Evolutionary conservation across 2,888 invertebrate species (phyloP).

Genomic region (Leptinotarsa juncta): DNA sequence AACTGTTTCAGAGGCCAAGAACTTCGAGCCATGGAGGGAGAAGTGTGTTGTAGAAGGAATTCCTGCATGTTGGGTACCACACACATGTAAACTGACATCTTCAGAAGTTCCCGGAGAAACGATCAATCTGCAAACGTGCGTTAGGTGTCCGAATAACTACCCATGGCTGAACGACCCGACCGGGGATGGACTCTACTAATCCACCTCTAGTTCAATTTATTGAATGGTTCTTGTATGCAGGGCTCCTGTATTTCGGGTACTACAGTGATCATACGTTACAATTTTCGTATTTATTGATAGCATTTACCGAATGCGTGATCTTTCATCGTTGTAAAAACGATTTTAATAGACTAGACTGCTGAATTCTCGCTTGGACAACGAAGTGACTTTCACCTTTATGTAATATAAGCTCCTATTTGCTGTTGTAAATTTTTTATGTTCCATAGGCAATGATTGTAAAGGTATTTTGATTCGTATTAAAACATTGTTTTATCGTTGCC

Average conservation of each 20-base stretch:
- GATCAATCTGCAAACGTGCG: constrained; percentile 91
- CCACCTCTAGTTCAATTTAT: constrained; percentile 57
- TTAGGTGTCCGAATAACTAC: constrained; percentile 93
- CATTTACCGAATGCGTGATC: constrained; percentile 63
- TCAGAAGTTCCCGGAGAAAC: constrained; percentile 96
- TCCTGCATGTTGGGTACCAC: constrained; percentile 89
- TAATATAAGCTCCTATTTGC: constrained; percentile 57
- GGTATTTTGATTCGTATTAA: constrained; percentile 1
- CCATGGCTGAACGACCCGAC: constrained; percentile 95
- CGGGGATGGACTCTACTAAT: constrained; percentile 90
- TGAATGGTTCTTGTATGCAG: constrained; percentile 49
- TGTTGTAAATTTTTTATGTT: constrained; percentile 50
- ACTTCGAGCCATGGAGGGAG: constrained; percentile 95
- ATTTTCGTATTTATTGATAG: constrained; percentile 61
- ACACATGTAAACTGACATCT: constrained; percentile 90
- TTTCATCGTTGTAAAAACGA: constrained; percentile 60
- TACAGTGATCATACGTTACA: constrained; percentile 59
- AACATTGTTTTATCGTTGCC: background rate
- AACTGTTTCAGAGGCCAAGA: constrained; percentile 85
- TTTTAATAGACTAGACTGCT: constrained; percentile 59
- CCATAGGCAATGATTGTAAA: constrained; percentile 34
- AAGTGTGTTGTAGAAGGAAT: constrained; percentile 89
- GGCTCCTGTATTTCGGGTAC: constrained; percentile 46
- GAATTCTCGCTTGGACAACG: constrained; percentile 48
- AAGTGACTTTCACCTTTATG: constrained; percentile 56